These are phyloP conservation scores for Eurystomus gularis DNA, from an alignment of 2,113 vertebrate genomes.

Conservation along the genomic window DNA sequence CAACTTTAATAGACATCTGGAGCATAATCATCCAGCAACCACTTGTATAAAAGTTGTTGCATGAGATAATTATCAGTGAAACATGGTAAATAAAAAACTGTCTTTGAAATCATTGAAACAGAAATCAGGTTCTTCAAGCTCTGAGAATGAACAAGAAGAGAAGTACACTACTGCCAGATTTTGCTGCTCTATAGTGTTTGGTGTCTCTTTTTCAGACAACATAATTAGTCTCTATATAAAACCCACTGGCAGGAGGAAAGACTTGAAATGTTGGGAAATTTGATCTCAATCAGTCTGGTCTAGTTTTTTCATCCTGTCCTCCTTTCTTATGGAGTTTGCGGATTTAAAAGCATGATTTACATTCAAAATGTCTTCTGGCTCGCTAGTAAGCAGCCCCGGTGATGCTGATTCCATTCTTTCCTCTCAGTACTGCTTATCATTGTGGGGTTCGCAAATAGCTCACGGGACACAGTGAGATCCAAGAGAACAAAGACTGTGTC, in stretches of 20 bases:
- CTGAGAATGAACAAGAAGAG: background rate
- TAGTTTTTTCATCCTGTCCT: background rate
- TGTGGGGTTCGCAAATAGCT: background rate
- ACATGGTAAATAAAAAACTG: constrained; percentile 4
- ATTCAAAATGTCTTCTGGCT: background rate
- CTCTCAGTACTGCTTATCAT: background rate
- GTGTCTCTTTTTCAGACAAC: background rate
- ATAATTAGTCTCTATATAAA: background rate
- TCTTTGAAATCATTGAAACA: background rate
- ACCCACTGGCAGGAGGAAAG: background rate
- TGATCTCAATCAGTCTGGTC: background rate
- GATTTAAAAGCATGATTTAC: background rate
- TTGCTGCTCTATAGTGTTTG: background rate
- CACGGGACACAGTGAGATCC: background rate
- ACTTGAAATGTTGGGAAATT: background rate
- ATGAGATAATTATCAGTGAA: constrained; percentile 30
- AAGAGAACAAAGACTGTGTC: background rate
- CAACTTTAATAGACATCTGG: constrained; percentile 42
- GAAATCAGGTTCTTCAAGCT: background rate
- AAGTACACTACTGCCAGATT: background rate
- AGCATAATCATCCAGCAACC: background rate
- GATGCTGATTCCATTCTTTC: background rate
- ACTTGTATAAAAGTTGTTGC: constrained; percentile 16
- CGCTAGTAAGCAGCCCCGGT: background rate
- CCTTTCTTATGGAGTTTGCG: background rate